Evolutionary conservation across 2,113 vertebrate genomes (phyloP).

Genomic region (Seriola dumerili): DNA sequence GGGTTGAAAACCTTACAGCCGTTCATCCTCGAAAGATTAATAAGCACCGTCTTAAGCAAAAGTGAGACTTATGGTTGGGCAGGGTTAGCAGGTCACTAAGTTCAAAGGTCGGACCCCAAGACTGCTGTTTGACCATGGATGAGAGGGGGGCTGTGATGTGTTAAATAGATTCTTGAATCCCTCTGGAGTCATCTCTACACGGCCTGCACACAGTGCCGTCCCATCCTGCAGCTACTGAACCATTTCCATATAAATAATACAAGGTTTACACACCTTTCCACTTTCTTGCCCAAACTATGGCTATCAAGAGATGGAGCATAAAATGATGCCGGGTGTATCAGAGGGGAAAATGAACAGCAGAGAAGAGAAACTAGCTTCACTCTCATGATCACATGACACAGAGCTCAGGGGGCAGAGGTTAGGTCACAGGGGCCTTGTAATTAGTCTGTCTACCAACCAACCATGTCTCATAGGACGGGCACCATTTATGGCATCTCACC

Average conservation of each 20-base stretch:
- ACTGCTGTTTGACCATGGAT: conserved; percentile 56
- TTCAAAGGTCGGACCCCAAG: conserved; percentile 68
- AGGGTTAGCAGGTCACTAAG: conserved; percentile 43
- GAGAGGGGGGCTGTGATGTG: conserved; percentile 32
- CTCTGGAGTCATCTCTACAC: conserved; percentile 19
- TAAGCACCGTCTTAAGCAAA: conserved; percentile 28
- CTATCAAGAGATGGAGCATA: neutral
- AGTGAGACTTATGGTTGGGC: conserved; percentile 44
- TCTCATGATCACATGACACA: conserved; percentile 59
- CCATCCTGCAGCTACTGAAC: neutral
- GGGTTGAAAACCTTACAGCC: neutral
- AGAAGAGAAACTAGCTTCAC: neutral
- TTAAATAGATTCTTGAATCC: conserved; percentile 53
- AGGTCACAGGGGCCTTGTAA: conserved; percentile 76
- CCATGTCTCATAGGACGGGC: conserved; percentile 63
- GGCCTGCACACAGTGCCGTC: neutral
- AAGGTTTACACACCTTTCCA: neutral
- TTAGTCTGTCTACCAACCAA: conserved; percentile 72
- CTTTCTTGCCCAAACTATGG: neutral
- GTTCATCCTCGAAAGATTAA: conserved; percentile 16
- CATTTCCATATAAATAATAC: neutral
- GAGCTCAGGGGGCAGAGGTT: conserved; percentile 76
- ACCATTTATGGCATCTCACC: conserved; percentile 81
- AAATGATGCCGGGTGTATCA: neutral
- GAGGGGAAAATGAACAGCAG: neutral